A percentile compares a stretch with the other conserved stretches of the same genome.
These are phyloP conservation scores for Macrotrachela quadricornifera DNA, from an alignment of 1,140 invertebrate species.

Conservation along the genomic window DNA sequence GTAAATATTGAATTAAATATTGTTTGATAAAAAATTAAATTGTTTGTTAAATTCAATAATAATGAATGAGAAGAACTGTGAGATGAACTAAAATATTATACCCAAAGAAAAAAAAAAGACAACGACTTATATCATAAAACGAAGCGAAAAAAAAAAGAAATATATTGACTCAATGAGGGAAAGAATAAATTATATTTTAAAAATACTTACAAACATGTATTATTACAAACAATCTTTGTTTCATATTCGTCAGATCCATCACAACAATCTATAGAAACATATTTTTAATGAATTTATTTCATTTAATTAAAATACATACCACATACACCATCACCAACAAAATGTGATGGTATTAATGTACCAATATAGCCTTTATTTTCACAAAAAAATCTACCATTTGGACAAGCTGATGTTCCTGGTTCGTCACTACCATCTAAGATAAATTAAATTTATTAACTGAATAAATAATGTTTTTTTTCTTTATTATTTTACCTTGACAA, in stretches of 20 bases:
- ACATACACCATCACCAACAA: constrained; percentile 89
- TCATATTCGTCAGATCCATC: constrained; percentile 77
- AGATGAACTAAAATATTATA: no score
- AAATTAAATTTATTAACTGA: no score
- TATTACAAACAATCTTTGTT: constrained; percentile 41
- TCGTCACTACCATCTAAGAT: constrained; percentile 58
- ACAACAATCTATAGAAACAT: constrained; percentile 56
- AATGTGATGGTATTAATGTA: constrained; percentile 55
- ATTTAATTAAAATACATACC: constrained; percentile 36
- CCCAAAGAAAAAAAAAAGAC: constrained; percentile 1
- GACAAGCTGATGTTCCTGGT: constrained; percentile 72
- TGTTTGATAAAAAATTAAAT: no score
- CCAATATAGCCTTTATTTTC: constrained; percentile 62
- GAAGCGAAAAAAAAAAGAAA: constrained; percentile 58
- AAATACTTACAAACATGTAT: constrained; percentile 35
- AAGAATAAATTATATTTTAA: no score
- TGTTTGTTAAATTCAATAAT: no score
- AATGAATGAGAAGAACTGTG: no score
- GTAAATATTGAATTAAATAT: no score
- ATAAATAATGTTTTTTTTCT: no score
- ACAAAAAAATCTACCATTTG: constrained; percentile 67
- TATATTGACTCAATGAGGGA: constrained; percentile 12
- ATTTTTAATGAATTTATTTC: not conserved
- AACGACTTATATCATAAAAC: constrained; percentile 46
- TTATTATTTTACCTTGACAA: constrained; percentile 44